Base-by-base conservation (phyloP, 2,888 invertebrate genomes). In the Poecilobothrus nobilitatus region DNA sequence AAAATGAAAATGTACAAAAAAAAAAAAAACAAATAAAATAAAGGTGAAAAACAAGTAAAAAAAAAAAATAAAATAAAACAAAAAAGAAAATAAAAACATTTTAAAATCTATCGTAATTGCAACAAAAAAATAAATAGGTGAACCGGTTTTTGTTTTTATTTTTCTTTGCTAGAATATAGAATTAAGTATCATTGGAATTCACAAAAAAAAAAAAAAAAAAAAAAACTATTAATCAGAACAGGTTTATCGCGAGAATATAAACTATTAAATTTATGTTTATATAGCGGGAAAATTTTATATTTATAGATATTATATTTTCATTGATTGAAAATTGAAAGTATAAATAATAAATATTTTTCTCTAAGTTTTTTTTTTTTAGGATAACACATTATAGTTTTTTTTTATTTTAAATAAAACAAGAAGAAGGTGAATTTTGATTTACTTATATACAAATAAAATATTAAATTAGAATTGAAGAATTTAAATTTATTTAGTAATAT, bases 251-350 rank as follows among this genome's bases (percentile, higher is more conserved):
- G 9, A 41, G 41, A 15, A 41, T 41, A 41, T 41, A 41, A 12
- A 18, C 3, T 53, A n/a, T n/a, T 18, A 53, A 53, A 53, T 18
- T 27, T 27, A 27, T n/a, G n/a, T n/a, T n/a, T n/a, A n/a, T n/a
- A n/a, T 27, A 27, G 27, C 27, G n/a, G 53, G 5, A 53, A 53
- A 53, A 53, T 6, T 2, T 12, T 4, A 53, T 53, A n/a, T n/a
- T n/a, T n/a, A 53, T 12, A 12, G 37, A 53, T 12, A 53, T 12
- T 53, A 18, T 6, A 53, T 53, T 27, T 27, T 53, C 53, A 53
- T 53, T 53, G 53, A 53, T 53, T 53, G 53, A 53, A 53, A 53
- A 53, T 53, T 15, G 53, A 53, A 53, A 53, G 53, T 53, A n/a
- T 7, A 12, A 10, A 34, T 34, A 34, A 8, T 34, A 34, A n/a